Evolutionary conservation across 2,797 vertebrate species (phyloP).

Genomic region (Cryptoblepharus egeriae): DNA sequence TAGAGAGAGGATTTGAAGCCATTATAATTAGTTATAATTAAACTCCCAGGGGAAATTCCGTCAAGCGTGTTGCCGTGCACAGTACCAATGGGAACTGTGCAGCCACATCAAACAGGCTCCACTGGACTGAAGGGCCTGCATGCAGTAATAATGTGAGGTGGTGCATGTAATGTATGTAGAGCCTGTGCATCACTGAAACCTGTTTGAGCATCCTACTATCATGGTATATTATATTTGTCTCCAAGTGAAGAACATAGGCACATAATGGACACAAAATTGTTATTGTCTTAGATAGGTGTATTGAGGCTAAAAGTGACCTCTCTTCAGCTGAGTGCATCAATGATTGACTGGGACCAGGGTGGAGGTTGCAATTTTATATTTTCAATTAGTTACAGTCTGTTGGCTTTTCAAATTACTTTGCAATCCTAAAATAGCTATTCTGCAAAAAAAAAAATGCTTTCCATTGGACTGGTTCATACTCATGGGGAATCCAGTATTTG

Average conservation of each 20-base stretch:
- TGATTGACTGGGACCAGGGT: neutral
- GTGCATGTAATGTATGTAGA: neutral
- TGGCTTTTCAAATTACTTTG: constrained; percentile 10
- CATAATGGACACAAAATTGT: neutral
- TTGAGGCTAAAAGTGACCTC: neutral
- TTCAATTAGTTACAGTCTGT: neutral
- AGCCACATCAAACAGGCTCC: constrained; percentile 1
- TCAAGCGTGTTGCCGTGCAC: neutral
- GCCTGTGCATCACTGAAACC: neutral
- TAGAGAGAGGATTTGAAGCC: constrained; percentile 27
- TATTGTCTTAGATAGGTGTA: neutral
- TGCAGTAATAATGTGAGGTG: neutral
- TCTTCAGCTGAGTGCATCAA: neutral
- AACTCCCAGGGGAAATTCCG: constrained; percentile 1
- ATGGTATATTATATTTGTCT: neutral
- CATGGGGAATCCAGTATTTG: too few species aligned
- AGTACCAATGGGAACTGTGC: neutral
- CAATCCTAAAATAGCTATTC: neutral
- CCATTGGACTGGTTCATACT: neutral
- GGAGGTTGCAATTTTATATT: neutral
- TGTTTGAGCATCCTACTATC: neutral
- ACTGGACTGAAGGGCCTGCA: neutral
- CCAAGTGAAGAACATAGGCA: neutral
- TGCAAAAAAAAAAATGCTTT: neutral
- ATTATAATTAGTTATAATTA: constrained; percentile 22